Percentiles rank a stretch among this genome's conserved stretches.
These are phyloP conservation scores for Columba guinea DNA, from an alignment of 2,797 vertebrate species.

Conservation along the genomic window DNA sequence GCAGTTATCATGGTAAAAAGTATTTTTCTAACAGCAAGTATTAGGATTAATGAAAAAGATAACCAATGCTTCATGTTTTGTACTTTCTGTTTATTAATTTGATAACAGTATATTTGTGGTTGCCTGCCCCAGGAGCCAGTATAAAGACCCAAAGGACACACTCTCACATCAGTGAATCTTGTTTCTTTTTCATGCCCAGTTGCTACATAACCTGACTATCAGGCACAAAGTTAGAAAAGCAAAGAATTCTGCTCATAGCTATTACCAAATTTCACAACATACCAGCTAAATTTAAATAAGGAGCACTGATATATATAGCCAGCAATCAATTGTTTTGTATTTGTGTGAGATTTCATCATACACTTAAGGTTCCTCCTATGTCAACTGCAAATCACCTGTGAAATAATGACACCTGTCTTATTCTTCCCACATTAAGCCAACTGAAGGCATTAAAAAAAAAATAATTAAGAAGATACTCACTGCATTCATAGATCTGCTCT, in stretches of 20 bases:
- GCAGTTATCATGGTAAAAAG: background rate
- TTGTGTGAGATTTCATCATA: background rate
- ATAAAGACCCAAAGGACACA: background rate
- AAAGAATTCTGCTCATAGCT: background rate
- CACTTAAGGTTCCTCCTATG: background rate
- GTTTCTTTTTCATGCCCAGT: background rate
- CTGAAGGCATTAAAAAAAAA: background rate
- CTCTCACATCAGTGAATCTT: background rate
- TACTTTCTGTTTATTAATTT: background rate
- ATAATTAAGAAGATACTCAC: slow-evolving; percentile 82
- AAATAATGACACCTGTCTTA: background rate
- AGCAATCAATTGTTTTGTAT: background rate
- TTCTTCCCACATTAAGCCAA: background rate
- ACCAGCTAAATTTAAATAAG: background rate
- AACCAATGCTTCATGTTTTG: background rate
- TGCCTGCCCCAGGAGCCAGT: background rate
- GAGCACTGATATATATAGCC: background rate
- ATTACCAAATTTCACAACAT: background rate
- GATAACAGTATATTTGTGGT: background rate
- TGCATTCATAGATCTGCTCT: slow-evolving; percentile 99
- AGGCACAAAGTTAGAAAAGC: background rate
- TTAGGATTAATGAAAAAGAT: background rate
- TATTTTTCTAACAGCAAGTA: background rate
- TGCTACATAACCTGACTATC: background rate
- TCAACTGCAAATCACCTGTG: background rate